Percentiles rank a stretch among this genome's conserved stretches.
Evolutionary conservation across 2,797 vertebrate species (phyloP).

Genomic region (Anguilla obscura): DNA sequence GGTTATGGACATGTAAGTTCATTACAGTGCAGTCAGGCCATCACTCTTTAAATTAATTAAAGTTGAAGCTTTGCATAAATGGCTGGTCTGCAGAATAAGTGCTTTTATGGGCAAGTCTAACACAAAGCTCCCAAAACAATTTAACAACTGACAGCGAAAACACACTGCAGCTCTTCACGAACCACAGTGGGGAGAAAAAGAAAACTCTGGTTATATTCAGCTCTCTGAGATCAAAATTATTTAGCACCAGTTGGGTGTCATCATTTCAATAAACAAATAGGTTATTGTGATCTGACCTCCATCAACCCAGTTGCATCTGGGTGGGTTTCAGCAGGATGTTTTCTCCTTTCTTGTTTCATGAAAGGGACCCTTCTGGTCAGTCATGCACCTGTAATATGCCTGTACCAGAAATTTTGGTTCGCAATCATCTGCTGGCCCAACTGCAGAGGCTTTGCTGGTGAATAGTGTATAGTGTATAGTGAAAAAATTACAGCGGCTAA

Average conservation of each 20-base stretch:
- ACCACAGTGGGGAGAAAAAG: conserved; percentile 28
- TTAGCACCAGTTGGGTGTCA: conserved; percentile 32
- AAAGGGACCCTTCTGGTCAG: no score
- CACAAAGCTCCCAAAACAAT: conserved; percentile 51
- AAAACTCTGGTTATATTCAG: conserved; percentile 30
- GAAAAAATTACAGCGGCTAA: background rate
- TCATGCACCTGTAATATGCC: background rate
- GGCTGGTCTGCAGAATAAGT: conserved; percentile 56
- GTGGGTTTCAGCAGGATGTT: no score
- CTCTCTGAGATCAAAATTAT: conserved; percentile 44
- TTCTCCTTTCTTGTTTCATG: no score
- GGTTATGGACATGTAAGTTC: background rate
- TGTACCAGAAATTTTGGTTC: background rate
- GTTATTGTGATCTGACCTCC: background rate
- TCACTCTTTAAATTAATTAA: conserved; percentile 29
- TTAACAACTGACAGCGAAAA: conserved; percentile 21
- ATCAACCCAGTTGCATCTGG: background rate
- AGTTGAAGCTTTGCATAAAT: conserved; percentile 55
- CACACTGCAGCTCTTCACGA: conserved; percentile 8
- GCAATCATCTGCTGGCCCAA: background rate
- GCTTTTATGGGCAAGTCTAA: conserved; percentile 62
- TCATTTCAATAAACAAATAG: background rate
- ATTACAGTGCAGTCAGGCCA: background rate
- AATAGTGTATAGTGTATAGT: background rate
- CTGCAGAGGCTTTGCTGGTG: background rate